These are phyloP conservation scores for Hippoglossus hippoglossus DNA, from an alignment of 2,797 vertebrate genomes.

Conservation along the genomic window DNA sequence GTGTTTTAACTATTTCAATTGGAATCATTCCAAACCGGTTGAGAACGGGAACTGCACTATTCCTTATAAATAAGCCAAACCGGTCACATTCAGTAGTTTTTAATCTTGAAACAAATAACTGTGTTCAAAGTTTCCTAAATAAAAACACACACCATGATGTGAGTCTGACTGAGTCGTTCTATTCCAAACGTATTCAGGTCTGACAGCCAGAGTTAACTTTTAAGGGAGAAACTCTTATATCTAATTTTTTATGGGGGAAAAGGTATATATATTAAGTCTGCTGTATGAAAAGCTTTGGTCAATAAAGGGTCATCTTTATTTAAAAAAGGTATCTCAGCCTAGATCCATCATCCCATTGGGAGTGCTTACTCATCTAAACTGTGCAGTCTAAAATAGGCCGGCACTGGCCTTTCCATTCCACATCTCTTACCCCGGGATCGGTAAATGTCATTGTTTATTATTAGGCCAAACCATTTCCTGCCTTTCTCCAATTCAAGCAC, in stretches of 20 bases:
- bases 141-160: not conserved
- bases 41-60: too few species aligned
- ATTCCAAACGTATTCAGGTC: not conserved
- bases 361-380: constrained; percentile 73
- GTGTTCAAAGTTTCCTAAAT: not conserved
- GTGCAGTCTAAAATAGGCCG: constrained; percentile 72
- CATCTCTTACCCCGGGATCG: constrained; percentile 64
- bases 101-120: not conserved
- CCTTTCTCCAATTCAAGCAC: constrained; percentile 74
- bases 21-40: too few species aligned
- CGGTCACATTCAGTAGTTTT: too few species aligned
- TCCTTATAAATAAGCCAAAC: too few species aligned
- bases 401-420: constrained; percentile 65
- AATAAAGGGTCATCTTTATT: constrained; percentile 55
- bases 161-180: not conserved
- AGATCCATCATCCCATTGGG: constrained; percentile 63
- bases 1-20: too few species aligned
- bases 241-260: too few species aligned
- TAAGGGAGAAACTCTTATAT: too few species aligned
- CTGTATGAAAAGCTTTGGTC: constrained; percentile 20
- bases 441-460: constrained; percentile 82
- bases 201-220: constrained; percentile 1
- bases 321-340: constrained; percentile 52
- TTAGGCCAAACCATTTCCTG: constrained; percentile 82
- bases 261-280: too few species aligned